phyloP scores from a whole-genome alignment of 2,888 invertebrate species.

The Meiosimyza decipiens region DNA sequence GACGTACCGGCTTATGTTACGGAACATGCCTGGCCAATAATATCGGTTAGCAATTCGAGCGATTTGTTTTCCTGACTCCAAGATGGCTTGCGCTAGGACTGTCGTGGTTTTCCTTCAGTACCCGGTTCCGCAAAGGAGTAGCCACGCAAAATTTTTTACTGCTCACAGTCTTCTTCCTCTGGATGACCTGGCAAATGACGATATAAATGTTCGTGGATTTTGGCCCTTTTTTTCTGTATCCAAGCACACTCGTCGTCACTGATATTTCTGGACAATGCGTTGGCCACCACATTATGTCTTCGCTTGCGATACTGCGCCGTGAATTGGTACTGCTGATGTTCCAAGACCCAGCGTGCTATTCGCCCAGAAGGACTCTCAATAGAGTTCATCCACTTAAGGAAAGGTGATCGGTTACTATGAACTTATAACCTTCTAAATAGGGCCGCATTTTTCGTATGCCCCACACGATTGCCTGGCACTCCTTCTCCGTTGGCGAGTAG shows the following conservation, averaged over 20 bases:
- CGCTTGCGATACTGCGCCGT: constrained; percentile 28
- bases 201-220: neutral
- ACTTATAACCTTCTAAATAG: neutral
- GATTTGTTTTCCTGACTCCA: no score
- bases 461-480: constrained; percentile 26
- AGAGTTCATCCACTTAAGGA: constrained; percentile 31
- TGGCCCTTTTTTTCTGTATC: no score
- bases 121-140: no score
- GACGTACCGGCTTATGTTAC: no score
- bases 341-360: constrained; percentile 32
- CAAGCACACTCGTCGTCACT: no score
- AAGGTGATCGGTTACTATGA: neutral
- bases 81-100: no score
- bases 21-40: no score
- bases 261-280: no score
- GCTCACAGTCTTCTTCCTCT: no score
- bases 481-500: constrained; percentile 25
- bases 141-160: no score
- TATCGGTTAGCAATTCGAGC: no score
- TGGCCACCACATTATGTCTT: neutral
- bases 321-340: constrained; percentile 26
- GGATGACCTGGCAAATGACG: neutral
- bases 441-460: constrained; percentile 21
- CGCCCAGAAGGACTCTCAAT: constrained; percentile 31
- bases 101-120: no score